A percentile compares a stretch with the other conserved stretches of the same genome.
These are phyloP conservation scores for Leucosticte australis DNA, from an alignment of 2,113 vertebrate genomes.

Conservation along the genomic window DNA sequence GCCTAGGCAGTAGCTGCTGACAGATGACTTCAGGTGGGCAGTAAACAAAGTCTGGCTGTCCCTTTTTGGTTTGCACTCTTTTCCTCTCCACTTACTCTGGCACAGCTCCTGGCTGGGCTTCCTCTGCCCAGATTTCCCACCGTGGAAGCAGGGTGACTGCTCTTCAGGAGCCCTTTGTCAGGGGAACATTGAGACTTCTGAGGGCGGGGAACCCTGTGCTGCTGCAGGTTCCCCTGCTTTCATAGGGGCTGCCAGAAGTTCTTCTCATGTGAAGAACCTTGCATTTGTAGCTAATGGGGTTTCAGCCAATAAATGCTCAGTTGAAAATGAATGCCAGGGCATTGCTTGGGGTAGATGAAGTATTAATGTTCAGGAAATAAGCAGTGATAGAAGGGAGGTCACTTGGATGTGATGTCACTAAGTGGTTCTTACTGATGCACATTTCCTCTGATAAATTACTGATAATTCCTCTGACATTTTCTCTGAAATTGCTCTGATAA, in stretches of 20 bases:
- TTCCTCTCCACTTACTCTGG: neutral
- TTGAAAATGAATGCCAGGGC: neutral
- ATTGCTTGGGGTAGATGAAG: neutral
- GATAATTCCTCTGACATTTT: neutral
- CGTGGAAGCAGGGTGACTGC: neutral
- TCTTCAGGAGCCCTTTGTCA: neutral
- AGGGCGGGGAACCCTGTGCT: neutral
- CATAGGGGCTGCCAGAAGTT: neutral
- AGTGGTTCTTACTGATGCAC: neutral
- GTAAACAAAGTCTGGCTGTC: neutral
- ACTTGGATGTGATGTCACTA: neutral
- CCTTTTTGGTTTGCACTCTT: neutral
- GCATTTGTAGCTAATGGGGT: neutral
- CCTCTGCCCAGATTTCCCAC: neutral
- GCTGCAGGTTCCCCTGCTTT: neutral
- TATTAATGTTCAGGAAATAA: neutral
- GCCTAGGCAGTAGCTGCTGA: neutral
- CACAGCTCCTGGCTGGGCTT: neutral
- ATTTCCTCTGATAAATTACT: neutral
- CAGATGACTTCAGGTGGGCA: accelerated
- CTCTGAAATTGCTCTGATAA: neutral
- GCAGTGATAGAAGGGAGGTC: neutral
- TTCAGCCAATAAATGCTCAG: neutral
- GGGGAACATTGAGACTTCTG: neutral
- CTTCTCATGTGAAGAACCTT: neutral